phyloP scores from a whole-genome alignment of 2,113 vertebrate species.

The Pygoscelis antarcticus region DNA sequence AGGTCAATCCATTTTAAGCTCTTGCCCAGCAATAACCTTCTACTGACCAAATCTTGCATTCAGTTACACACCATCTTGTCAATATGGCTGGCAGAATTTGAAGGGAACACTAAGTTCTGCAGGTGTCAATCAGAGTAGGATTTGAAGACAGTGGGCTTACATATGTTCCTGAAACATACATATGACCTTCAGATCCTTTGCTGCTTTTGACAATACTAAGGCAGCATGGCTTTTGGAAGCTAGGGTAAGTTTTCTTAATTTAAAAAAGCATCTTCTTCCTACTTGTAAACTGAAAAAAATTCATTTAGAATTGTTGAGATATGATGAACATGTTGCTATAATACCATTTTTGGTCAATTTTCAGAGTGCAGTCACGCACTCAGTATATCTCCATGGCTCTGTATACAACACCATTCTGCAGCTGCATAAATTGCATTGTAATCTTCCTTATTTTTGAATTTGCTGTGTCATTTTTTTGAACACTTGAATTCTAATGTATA shows the following conservation, averaged over 20 bases:
- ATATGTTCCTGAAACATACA: neutral
- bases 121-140: neutral
- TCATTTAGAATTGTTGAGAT: neutral
- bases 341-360: neutral
- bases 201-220: neutral
- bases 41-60: neutral
- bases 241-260: neutral
- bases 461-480: neutral
- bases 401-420: neutral
- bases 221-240: neutral
- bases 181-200: neutral
- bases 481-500: neutral
- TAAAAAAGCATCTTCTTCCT: neutral
- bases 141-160: neutral
- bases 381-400: neutral
- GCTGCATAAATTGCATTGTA: neutral
- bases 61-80: neutral
- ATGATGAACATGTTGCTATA: neutral
- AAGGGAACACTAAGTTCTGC: neutral
- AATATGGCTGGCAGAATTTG: neutral
- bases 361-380: neutral
- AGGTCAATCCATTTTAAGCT: neutral
- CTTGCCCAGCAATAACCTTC: neutral
- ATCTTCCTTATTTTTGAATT: slow-evolving; percentile 39
- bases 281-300: neutral